Percentiles rank a stretch among this genome's conserved stretches.
These are phyloP conservation scores for Lagenorhynchus albirostris DNA, from an alignment of 2,113 vertebrate species.

Conservation along the genomic window DNA sequence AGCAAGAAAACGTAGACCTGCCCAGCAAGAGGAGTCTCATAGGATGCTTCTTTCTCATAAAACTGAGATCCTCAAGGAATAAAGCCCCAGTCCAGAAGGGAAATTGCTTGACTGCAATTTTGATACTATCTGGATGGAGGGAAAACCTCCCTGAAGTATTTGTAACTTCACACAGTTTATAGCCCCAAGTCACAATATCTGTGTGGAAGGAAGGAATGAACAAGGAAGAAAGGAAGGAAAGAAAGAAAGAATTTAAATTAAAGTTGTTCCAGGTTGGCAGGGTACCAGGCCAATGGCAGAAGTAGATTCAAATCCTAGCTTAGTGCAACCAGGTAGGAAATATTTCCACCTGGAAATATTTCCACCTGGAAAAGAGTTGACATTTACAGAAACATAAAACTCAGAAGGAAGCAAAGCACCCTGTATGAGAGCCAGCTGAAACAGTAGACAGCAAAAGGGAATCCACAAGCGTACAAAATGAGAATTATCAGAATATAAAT, in stretches of 20 bases:
- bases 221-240: not conserved
- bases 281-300: not conserved
- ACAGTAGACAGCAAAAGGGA: no score
- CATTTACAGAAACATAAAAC: not conserved
- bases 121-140: no score
- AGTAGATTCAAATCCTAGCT: not conserved
- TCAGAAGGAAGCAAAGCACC: not conserved
- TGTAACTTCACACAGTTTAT: not conserved
- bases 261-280: not conserved
- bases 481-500: not conserved
- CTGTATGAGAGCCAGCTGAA: no score
- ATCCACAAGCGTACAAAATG: not conserved
- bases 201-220: not conserved
- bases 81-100: not conserved
- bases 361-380: not conserved
- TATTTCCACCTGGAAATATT: no score
- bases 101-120: not conserved
- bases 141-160: not conserved
- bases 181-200: not conserved
- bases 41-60: not conserved
- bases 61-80: not conserved
- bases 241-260: not conserved
- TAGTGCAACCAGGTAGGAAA: not conserved
- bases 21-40: fast-evolving
- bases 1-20: not conserved